Base-by-base conservation (phyloP, 2,113 vertebrate genomes). In the Urocolius indicus region DNA sequence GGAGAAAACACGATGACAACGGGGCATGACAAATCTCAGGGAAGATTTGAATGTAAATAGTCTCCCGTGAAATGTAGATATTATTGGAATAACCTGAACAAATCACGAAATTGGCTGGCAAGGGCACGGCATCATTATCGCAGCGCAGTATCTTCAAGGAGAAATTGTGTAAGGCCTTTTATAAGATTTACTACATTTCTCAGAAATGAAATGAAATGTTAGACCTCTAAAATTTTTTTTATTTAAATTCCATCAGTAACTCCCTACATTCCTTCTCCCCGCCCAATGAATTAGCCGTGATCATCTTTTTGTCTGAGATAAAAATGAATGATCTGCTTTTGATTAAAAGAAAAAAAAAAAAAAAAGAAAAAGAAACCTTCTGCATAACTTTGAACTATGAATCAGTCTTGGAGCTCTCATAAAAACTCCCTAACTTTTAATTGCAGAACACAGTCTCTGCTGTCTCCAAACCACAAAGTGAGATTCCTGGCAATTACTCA, bases 11-110 rank as follows among this genome's bases (percentile, higher is more conserved):
- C 29, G 81, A 92, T 94, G 82, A 94, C 93, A 96, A 94, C 75
- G 80, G 79, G 90, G 92, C 86, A 93, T 93, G 83, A 92, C 88
- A 94, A 95, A 94, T 96, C 92, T 96, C 90, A 91, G 74, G 74
- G 83, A 96, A 96, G 65, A 92, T 96, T 92, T 96, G 51, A 95
- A 94, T 89, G 87, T 91, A 91, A 96, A 95, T 95, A 93, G 49
- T 71, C 73, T 79, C 66, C 90, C 32, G 0, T 96, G 89, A 97
- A 97, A 96, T 90, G 91, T 92, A 96, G 90, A 94, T 95, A 92
- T 86, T 95, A 96, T 84, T 96, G 94, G 73, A 95, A 96, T 97
- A 97, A 96, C 94, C 92, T 87, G 95, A 96, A 96, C 92, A 91
- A 97, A 97, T 95, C 82, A 82, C 13, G 13, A 91, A 95, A 97